Base-by-base conservation (phyloP, 1,140 invertebrate species). In the Agrypnia vestita region DNA sequence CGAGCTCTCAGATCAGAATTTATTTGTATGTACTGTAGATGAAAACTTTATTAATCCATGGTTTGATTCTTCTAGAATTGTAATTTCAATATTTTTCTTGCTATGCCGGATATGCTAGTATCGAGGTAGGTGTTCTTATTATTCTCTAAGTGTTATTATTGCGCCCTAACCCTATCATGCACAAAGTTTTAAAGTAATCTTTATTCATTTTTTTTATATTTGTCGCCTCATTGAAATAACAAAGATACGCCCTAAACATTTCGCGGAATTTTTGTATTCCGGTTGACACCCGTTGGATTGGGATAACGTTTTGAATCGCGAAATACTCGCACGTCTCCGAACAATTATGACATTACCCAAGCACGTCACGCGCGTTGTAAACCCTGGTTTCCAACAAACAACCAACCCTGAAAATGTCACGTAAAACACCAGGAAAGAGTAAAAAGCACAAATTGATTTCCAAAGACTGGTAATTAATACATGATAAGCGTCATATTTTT, bases 291-390 rank as follows among this genome's bases (percentile, higher is more conserved):
- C 67, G 13, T 19, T 15, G 46, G 46, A 47, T 11, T 71, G 67
- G 46, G 43, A 71, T 49, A 46, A 49, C 46, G 67, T 71, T 64
- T 71, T 21, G 67, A 71, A 71, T 71, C 67, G 21, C 61, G 21
- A 71, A 71, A 71, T 71, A 47, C 46, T 13, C 67, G n/a, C 67
- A 71, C 67, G 67, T 71, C 46, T 71, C 15, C 8, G 67, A 71
- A 49, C 67, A 71, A 71, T 71, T 71, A 71, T 71, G 67, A 71
- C 67, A 71, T 71, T 71, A 71, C 35, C 46, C 15, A 71, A 49
- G n/a, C 67, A 47, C 67, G 13, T 71, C 67, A 71, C 67, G 67
- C 67, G 43, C 67, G 67, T 11, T 71, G 43, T 71, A 46, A 71
- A 47, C 67, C 46, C 67, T 46, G n/a, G 43, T 47, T 19, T 49